Evolutionary conservation across 2,888 invertebrate species (phyloP), one percentile per base, ranked within the genome.

Genomic region (Yponomeuta sedellus): DNA sequence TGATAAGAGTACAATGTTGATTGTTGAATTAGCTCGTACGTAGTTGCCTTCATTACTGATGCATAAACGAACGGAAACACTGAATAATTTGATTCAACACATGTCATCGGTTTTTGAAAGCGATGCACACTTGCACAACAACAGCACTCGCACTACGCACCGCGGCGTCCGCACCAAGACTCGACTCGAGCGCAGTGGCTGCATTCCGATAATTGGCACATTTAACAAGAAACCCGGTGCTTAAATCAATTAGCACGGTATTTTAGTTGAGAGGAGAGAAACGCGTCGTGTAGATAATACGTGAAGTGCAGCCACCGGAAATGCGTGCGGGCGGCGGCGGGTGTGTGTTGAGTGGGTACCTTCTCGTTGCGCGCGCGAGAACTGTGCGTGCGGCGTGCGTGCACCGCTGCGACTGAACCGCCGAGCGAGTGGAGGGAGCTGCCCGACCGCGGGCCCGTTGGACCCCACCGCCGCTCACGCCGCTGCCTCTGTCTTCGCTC

Each of bases 381-480:
- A 88, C 90, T 91, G 71, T 72, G 91, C 91, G 91, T 90, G 87
- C 90, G 90, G 91, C 79, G 91, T 88, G 90, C 90, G 91, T 91
- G 90, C 91, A 90, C 90, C 91, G 90, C 89, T 85, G 86, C 83
- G 84, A 88, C 89, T 88, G 81, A 34, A 73, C 72, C 70, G 81
- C 75, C 79, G 77, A 80, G 80, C 79, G 77, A 80, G 80, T 76
- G 71, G 78, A 82, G 80, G 75, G 81, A 82, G 77, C 78, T 19
- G 57, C 56, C 25, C 25, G 56, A 11, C 28, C 28, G 25, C 25
- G 57, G 20, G 22, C 59, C 59, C 59, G 59, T 25, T 61, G 28
- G 61, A 34, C 70, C 77, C 58, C 59, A 59, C 65, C 59, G 65
- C 58, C 39, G 74, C 76, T 83, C 28, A 58, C 59, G 65, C 58